phyloP scores from a whole-genome alignment of 1,140 invertebrate genomes.

The Batillaria attramentaria region DNA sequence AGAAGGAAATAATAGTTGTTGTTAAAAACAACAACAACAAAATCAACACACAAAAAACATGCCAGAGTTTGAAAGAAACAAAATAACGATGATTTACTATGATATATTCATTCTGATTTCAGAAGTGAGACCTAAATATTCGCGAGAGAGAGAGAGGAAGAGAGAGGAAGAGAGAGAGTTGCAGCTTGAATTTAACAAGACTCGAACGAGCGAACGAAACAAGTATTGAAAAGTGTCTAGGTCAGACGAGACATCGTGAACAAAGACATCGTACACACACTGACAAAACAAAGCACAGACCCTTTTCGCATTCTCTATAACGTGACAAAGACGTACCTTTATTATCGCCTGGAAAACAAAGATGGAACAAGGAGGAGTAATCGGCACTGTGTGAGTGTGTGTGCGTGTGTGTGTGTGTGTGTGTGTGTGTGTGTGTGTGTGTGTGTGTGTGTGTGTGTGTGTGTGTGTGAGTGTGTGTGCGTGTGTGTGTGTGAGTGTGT shows the following conservation, averaged over 20 bases:
- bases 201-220: too few relatives aligned
- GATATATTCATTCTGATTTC: neutral
- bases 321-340: neutral
- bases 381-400: too few relatives aligned
- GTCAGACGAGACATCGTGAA: too few relatives aligned
- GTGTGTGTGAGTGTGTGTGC: constrained; percentile 7
- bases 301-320: too few relatives aligned
- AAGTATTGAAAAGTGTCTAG: too few relatives aligned
- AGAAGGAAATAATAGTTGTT: too few relatives aligned
- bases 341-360: neutral
- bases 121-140: neutral
- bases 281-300: too few relatives aligned
- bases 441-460: constrained; percentile 16
- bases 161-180: constrained; percentile 6
- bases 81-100: neutral
- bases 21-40: too few relatives aligned
- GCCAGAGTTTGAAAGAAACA: too few relatives aligned
- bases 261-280: too few relatives aligned
- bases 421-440: constrained; percentile 16
- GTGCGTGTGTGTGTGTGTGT: constrained; percentile 9
- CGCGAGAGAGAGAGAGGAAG: constrained; percentile 10
- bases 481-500: constrained; percentile 13
- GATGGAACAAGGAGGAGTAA: neutral
- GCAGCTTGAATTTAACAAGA: too few relatives aligned
- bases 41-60: too few relatives aligned